Conservation (phyloP, 2,113 vertebrate genomes). For the Dromiciops gliroides region DNA sequence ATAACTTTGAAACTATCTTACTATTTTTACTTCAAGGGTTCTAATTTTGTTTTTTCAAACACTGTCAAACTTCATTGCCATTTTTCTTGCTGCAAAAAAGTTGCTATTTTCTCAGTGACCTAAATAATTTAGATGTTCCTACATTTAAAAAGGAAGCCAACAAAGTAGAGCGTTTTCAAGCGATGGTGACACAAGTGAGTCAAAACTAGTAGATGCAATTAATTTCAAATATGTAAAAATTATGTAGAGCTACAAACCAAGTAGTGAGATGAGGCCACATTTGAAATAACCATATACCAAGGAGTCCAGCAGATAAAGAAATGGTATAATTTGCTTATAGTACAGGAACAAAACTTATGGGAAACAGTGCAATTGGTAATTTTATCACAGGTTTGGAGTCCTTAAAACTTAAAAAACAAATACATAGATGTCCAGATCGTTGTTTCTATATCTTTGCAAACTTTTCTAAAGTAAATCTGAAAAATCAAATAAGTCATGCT, state of each 20-base stretch:
- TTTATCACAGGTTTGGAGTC: not conserved
- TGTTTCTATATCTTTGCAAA: not conserved
- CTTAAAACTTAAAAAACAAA: not conserved
- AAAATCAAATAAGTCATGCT: not conserved
- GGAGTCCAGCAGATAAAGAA: not conserved
- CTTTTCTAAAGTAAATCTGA: not conserved
- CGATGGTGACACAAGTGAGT: not conserved
- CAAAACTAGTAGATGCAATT: not conserved
- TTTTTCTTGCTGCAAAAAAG: not conserved
- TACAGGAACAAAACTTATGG: not conserved
- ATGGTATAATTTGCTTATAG: not conserved
- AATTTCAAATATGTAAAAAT: not conserved
- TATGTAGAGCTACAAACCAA: not conserved
- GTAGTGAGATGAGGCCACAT: not conserved
- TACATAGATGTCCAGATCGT: not conserved
- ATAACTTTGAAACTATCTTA: not conserved
- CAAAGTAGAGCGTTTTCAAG: not conserved
- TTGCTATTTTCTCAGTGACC: not conserved
- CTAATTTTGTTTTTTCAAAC: not conserved
- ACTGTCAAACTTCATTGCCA: not conserved
- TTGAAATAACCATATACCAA: not conserved
- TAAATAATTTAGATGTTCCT: not conserved
- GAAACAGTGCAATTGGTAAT: not conserved
- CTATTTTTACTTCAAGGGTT: not conserved
- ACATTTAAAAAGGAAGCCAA: not conserved